phyloP scores from a whole-genome alignment of 2,797 vertebrate genomes.

The Mormyrus proboscirostris region DNA sequence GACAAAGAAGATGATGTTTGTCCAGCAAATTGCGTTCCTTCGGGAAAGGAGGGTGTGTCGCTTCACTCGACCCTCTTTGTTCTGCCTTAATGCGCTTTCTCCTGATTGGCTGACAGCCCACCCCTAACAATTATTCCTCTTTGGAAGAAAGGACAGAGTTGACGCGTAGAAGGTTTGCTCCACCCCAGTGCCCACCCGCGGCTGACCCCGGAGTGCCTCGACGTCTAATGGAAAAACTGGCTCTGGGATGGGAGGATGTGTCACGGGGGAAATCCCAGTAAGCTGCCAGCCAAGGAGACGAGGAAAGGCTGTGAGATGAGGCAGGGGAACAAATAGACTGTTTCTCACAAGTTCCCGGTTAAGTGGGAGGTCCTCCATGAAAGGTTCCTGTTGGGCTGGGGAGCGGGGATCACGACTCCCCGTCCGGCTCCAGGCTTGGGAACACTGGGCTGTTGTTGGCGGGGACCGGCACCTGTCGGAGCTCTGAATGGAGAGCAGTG shows the following conservation, averaged over 20 bases:
- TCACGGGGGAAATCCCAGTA: not conserved
- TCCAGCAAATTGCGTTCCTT: not conserved
- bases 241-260: not conserved
- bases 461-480: not conserved
- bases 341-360: not conserved
- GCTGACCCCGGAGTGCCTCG: not conserved
- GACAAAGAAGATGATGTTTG: not conserved
- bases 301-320: not conserved
- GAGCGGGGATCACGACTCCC: not conserved
- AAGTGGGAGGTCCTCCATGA: not conserved
- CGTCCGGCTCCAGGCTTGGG: not conserved
- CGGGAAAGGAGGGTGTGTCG: not conserved
- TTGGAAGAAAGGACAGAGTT: not conserved
- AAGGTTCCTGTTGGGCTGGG: not conserved
- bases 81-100: not conserved
- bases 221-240: not conserved
- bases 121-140: not conserved
- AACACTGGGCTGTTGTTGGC: conserved; percentile 7
- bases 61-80: not conserved
- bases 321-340: not conserved
- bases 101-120: not conserved
- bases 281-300: not conserved
- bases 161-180: not conserved
- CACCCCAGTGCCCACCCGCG: not conserved
- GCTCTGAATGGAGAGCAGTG: conserved; percentile 9